Evolutionary conservation across 2,113 vertebrate species (phyloP).

Genomic region (Zootoca vivipara): DNA sequence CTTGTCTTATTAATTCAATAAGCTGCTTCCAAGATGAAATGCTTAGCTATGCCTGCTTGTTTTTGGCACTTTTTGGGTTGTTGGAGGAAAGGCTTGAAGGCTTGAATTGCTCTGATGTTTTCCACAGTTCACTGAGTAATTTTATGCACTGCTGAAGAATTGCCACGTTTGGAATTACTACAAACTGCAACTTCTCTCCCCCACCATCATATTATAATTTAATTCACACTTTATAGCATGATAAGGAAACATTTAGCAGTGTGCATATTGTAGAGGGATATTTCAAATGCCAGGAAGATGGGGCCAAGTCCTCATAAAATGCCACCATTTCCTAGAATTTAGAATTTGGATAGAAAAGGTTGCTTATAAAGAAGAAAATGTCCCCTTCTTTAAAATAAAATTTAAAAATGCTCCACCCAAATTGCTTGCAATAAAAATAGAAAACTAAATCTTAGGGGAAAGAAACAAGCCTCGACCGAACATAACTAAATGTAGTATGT

Average conservation of each 20-base stretch:
- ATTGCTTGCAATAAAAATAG: conserved; percentile 7
- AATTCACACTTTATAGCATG: conserved; percentile 71
- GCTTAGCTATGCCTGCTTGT: conserved; percentile 74
- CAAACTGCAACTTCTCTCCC: conserved; percentile 66
- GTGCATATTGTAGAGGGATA: conserved; percentile 57
- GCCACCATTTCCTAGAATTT: conserved; percentile 51
- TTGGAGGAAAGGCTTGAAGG: conserved; percentile 74
- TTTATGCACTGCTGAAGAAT: conserved; percentile 74
- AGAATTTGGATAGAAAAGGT: conserved; percentile 51
- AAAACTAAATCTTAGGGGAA: not conserved
- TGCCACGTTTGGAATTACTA: conserved; percentile 73
- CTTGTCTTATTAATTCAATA: conserved; percentile 86
- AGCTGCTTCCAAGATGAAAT: conserved; percentile 79
- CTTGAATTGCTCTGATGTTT: conserved; percentile 73
- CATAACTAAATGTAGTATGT: not conserved
- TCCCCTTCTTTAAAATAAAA: not conserved
- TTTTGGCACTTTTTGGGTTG: conserved; percentile 71
- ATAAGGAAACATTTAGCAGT: conserved; percentile 71
- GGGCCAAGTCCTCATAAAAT: conserved; percentile 60
- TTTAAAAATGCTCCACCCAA: conserved; percentile 44
- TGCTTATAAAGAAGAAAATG: conserved; percentile 58
- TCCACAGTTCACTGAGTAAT: conserved; percentile 77
- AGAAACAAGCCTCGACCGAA: not conserved
- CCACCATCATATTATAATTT: conserved; percentile 72
- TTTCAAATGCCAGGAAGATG: conserved; percentile 59